Percentiles rank a stretch among this genome's conserved stretches.
Evolutionary conservation across 2,888 invertebrate genomes (phyloP).

Genomic region (Linnaemya tessellans): DNA sequence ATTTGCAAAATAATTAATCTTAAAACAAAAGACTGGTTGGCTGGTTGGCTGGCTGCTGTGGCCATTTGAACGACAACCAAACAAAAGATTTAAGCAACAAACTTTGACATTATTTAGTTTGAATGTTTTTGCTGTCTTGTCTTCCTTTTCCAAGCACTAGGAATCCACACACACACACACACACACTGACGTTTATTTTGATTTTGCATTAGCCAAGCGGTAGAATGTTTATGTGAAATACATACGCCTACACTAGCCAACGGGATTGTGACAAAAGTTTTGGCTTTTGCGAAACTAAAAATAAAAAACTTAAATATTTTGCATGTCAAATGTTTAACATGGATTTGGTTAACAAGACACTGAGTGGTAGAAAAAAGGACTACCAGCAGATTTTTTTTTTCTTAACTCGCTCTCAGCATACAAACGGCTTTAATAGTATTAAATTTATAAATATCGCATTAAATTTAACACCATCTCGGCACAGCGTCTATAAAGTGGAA

Average conservation of each 20-base stretch:
- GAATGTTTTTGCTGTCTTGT: not conserved
- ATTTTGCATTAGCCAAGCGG: not conserved
- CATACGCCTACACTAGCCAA: slow-evolving; percentile 47
- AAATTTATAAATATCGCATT: not conserved
- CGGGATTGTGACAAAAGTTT: slow-evolving; percentile 40
- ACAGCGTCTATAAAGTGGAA: not conserved
- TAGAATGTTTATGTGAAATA: slow-evolving; percentile 30
- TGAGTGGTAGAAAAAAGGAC: not conserved
- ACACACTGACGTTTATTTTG: slow-evolving; percentile 6
- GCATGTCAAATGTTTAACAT: not conserved
- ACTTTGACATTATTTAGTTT: slow-evolving; percentile 62
- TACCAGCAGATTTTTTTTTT: not conserved
- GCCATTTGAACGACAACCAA: slow-evolving; percentile 27
- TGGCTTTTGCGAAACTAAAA: not conserved
- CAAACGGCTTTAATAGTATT: slow-evolving; percentile 12
- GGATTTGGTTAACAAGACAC: not conserved
- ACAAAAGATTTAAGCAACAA: slow-evolving; percentile 65
- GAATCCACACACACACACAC: too few relatives aligned
- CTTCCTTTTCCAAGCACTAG: slow-evolving; percentile 34
- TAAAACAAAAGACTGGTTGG: slow-evolving; percentile 12
- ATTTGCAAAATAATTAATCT: slow-evolving; percentile 60
- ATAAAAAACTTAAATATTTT: not conserved
- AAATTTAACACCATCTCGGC: slow-evolving; percentile 26
- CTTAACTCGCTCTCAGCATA: not conserved
- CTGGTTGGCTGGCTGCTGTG: not conserved